Base-by-base conservation (phyloP, 1,140 invertebrate species). In the Muscidifurax raptorellus region DNA sequence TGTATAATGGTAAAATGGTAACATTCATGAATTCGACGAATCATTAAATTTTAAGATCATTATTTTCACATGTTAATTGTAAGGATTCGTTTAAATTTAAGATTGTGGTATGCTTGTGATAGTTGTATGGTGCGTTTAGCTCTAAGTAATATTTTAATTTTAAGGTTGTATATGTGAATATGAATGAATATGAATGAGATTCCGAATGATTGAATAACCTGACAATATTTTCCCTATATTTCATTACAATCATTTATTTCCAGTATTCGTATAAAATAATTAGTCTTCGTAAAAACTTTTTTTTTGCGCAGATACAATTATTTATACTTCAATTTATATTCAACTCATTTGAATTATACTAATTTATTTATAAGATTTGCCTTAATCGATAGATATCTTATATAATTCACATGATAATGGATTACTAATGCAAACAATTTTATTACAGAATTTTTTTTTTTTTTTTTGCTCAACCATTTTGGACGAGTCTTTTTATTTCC, bases 91-190 rank as follows among this genome's bases (percentile, higher is more conserved):
- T 27, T 28, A 69, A 3, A 69, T 69, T 71, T 83, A 78, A 78
- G 40, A 52, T 28, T 72, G 83, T n/a, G n/a, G n/a, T 84, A 44
- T 80, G 77, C 22, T 52, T 76, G 75, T 83, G 74, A 66, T 9
- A 69, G 27, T 10, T 15, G 67, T 71, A n/a, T 81, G 66, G 9
- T 81, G 44, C 6, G n/a, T 3, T 66, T 78, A 78, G 27, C 25
- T 64, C 1, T 81, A 72, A 71, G 79, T 32, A 78, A 59, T 47
- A 30, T 72, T 77, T 52, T 59, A 59, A 10, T 75, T 44, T 44
- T 40, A 40, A 75, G n/a, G 75, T 71, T 71, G 67, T 74, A n/a
- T 40, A 32, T 22, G 52, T 77, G 12, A 28, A 75, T 28, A 18
- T 77, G 44, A 77, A 75, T 47, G 72, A 25, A 32, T 78, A 36